phyloP scores from a whole-genome alignment of 2,113 vertebrate genomes.

The Struthidea cinerea region DNA sequence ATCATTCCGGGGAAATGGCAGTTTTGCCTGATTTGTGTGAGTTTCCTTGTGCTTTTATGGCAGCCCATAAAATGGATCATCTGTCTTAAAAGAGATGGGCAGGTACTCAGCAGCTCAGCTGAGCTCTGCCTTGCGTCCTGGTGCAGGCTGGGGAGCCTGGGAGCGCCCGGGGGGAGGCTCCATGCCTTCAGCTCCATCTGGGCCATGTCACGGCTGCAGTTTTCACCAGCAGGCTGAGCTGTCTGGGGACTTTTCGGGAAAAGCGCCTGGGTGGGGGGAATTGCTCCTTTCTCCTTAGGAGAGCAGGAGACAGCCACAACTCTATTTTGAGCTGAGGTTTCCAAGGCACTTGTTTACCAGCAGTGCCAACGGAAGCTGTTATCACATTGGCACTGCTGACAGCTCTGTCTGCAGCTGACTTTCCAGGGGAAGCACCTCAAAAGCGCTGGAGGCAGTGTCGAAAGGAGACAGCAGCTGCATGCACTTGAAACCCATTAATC shows the following conservation, averaged over 20 bases:
- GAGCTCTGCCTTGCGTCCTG: not conserved
- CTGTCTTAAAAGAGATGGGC: not conserved
- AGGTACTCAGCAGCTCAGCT: not conserved
- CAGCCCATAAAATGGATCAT: not conserved
- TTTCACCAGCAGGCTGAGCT: not conserved
- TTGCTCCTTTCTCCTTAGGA: not conserved
- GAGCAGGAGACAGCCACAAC: slow-evolving; percentile 34
- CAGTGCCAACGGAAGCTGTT: slow-evolving; percentile 6
- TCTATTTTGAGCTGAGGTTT: slow-evolving; percentile 37
- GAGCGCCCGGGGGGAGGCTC: accelerated
- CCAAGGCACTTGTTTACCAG: slow-evolving; percentile 47
- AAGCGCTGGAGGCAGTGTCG: not conserved
- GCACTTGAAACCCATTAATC: not conserved
- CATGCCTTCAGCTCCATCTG: not conserved
- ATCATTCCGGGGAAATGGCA: not conserved
- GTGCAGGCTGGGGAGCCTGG: not conserved
- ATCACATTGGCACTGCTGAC: not conserved
- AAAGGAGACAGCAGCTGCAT: not conserved
- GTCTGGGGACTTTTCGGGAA: not conserved
- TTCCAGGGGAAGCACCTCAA: not conserved
- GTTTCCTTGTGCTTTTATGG: not conserved
- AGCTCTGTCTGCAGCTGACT: slow-evolving; percentile 34
- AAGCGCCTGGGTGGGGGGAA: not conserved
- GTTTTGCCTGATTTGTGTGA: not conserved
- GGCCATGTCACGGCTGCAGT: not conserved